Evolutionary conservation across 2,113 vertebrate species (phyloP), one percentile per base, ranked within the genome.

Genomic region (Morone saxatilis): DNA sequence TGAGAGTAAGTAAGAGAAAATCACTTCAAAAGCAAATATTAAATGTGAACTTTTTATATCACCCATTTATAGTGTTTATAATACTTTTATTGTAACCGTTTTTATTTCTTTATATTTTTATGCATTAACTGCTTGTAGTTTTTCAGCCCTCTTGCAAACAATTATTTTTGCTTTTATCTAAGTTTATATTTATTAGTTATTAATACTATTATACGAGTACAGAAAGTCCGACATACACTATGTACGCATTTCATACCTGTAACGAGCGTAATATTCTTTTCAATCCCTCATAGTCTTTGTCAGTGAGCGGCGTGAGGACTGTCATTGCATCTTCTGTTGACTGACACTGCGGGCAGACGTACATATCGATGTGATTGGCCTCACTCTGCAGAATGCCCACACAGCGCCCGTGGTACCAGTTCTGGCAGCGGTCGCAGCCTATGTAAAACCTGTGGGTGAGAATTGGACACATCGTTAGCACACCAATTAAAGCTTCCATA

Each of bases 321-420:
- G 98, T 99, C 98, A 99, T 99, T 95, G 98, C 98, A 81, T 99
- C 98, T 86, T 99, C 98, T 0, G 98, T 99, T 0, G 98, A 99
- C 96, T 99, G 98, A 91, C 98, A 99, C 85, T 99, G 97, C 0
- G 98, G 98, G 85, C 98, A 99, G 89, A 99, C 98, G 45, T 99
- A 99, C 87, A 98, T 95, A 9, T 99, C 98, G 80, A 99, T 99
- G 94, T 98, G 97, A 31, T 96, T 98, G 38, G 98, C 98, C 93
- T 99, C 98, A 47, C 98, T 99, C 89, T 99, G 98, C 84, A 99
- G 94, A 87, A 99, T 99, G 95, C 98, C 98, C 83, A 99, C 98
- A 5, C 98, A 99, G 94, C 98, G 97, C 72, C 98, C 98, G 7
- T 99, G 98, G 94, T 98, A 99, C 98, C 98, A 99, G 93, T 99